Evolutionary conservation across 1,140 invertebrate species (phyloP), one percentile per base, ranked within the genome.

Genomic region (Hylaeus anthracinus): DNA sequence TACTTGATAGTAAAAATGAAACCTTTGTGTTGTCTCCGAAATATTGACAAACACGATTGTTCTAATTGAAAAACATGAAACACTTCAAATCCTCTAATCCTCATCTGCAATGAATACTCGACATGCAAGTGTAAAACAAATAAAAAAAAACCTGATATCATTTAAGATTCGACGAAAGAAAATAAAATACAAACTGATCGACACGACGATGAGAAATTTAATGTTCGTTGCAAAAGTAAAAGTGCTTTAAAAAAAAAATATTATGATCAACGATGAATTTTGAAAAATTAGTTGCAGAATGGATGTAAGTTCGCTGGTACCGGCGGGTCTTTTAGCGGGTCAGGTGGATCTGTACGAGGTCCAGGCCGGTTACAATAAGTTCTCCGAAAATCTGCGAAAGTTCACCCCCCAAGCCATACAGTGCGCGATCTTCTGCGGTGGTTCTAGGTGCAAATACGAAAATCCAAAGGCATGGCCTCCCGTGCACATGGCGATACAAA

Each of bases 371-470:
- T 95, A 95, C 86, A 95, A 92, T 87, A 94, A 94, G 88, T 85
- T 95, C 12, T 95, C 95, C 0, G 95, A 95, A 86, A 94, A 93
- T 87, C 88, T 95, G 45, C 93, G 94, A n/a, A 93, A 90, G 78
- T 90, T 94, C 12, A 94, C 96, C 0, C 96, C 96, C 0, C 93
- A 95, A 1, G 95, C 94, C 1, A 93, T 97, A 58, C 96, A 97
- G 84, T 97, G 97, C 87, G 95, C 96, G 9, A 94, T 97, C 77
- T 97, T 97, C 92, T 97, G 97, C 91, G 97, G 97, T 0, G 97
- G 97, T 0, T 94, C 95, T 63, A 95, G 95, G 82, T 98, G 97
- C 92, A 96, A 97, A 90, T 98, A 97, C 92, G 97, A 98, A 90
- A 95, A 94, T 79, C 94, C 95, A 1, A 95, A 95, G 73, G 91